Conservation (phyloP, 2,113 vertebrate species). For the Ptyas mucosa region DNA sequence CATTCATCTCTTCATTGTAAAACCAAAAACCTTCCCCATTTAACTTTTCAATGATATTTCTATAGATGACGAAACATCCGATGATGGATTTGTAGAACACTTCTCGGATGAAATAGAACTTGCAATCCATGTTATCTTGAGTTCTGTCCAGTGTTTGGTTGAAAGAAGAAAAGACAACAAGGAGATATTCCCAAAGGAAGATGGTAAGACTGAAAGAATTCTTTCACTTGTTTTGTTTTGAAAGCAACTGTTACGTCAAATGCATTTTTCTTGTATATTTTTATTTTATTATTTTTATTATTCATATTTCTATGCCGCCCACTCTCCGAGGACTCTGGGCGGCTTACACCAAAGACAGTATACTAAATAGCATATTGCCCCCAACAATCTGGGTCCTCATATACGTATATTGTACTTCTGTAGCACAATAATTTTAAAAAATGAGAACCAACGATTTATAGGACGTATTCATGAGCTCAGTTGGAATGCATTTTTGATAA, state of each 20-base stretch:
- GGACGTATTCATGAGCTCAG: background rate
- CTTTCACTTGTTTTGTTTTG: background rate
- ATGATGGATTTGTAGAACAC: slow-evolving; percentile 71
- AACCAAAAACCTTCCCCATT: background rate
- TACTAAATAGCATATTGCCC: too few relatives aligned
- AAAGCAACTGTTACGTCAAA: background rate
- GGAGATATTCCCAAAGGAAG: slow-evolving; percentile 45
- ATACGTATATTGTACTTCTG: background rate
- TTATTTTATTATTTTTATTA: too few relatives aligned
- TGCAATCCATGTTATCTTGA: slow-evolving; percentile 80
- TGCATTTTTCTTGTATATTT: too few relatives aligned
- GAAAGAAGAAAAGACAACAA: slow-evolving; percentile 70
- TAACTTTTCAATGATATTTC: slow-evolving; percentile 38
- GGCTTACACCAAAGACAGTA: too few relatives aligned
- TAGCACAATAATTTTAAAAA: background rate
- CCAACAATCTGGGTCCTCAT: too few relatives aligned
- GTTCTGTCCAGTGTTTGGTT: slow-evolving; percentile 83
- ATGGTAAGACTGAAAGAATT: slow-evolving; percentile 47
- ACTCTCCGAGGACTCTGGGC: too few relatives aligned
- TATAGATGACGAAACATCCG: slow-evolving; percentile 60
- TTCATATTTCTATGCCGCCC: too few relatives aligned
- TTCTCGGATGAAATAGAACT: slow-evolving; percentile 83
- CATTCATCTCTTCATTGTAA: background rate
- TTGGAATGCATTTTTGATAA: background rate
- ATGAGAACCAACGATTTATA: background rate